A percentile compares a stretch with the other conserved stretches of the same genome.
Evolutionary conservation across 2,888 invertebrate species (phyloP).

Genomic region (Scaptomyza tumidula): DNA sequence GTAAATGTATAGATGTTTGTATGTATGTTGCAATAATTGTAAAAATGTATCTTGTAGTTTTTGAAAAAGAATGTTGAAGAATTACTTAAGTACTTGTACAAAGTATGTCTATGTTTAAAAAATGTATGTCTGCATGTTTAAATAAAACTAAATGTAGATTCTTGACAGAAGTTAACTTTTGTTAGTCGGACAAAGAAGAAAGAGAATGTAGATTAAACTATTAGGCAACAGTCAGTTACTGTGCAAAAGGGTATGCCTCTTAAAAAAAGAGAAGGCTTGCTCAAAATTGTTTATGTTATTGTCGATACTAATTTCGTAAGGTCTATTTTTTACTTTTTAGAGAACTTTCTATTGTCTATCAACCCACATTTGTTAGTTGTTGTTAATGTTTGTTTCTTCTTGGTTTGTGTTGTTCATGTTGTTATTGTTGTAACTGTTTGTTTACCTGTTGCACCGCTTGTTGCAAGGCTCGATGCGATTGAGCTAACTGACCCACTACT

Average conservation of each 20-base stretch:
- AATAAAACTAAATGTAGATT: neutral
- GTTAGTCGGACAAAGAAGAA: neutral
- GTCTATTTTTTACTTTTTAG: neutral
- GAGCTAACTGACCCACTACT: constrained; percentile 88
- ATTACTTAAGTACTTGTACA: no score
- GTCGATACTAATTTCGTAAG: neutral
- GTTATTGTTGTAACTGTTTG: constrained; percentile 59
- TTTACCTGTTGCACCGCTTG: constrained; percentile 85
- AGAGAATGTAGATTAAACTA: neutral
- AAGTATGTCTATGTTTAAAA: no score
- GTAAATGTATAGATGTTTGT: constrained; percentile 26
- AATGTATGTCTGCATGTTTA: neutral
- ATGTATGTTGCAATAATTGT: constrained; percentile 8
- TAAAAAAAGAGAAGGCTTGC: neutral
- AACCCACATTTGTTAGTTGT: constrained; percentile 1
- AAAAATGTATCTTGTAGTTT: neutral
- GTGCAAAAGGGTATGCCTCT: neutral
- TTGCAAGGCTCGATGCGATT: constrained; percentile 87
- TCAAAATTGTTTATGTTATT: neutral
- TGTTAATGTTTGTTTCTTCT: constrained; percentile 13
- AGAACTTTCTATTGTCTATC: neutral
- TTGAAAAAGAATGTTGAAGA: neutral
- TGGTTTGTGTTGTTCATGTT: constrained; percentile 45
- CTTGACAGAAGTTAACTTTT: neutral
- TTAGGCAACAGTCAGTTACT: neutral